A percentile compares a stretch with the other conserved stretches of the same genome.
phyloP scores from a whole-genome alignment of 1,140 invertebrate genomes.

The Drosophila guanche region DNA sequence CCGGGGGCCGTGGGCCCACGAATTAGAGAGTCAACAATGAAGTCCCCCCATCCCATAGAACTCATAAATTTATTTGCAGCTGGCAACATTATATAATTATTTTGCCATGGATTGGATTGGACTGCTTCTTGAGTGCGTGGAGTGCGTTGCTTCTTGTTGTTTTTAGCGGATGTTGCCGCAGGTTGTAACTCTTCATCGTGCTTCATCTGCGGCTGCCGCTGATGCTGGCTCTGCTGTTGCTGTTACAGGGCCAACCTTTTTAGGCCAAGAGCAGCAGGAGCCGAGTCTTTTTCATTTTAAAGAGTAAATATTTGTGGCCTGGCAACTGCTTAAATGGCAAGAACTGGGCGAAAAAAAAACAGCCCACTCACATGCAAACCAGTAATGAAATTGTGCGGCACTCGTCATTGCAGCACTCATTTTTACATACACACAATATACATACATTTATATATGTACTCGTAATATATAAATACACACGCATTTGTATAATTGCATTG shows the following conservation, averaged over 20 bases:
- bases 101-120: constrained; percentile 51
- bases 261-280: constrained; percentile 47
- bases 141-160: constrained; percentile 16
- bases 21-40: constrained; percentile 56
- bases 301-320: constrained; percentile 72
- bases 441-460: constrained; percentile 15
- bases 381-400: constrained; percentile 70
- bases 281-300: constrained; percentile 62
- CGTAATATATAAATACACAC: constrained; percentile 33
- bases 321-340: constrained; percentile 52
- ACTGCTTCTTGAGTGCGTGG: constrained; percentile 28
- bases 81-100: constrained; percentile 78
- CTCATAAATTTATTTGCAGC: constrained; percentile 70
- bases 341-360: constrained; percentile 23
- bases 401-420: constrained; percentile 55
- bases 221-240: not conserved
- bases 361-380: constrained; percentile 17
- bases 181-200: constrained; percentile 6
- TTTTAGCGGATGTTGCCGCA: constrained; percentile 33
- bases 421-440: constrained; percentile 31
- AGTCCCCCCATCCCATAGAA: constrained; percentile 30
- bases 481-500: constrained; percentile 22
- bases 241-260: constrained; percentile 41
- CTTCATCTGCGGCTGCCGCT: constrained; percentile 6
- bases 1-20: constrained; percentile 28